Conservation (phyloP, 2,888 invertebrate species). For the Chirona hameri region DNA sequence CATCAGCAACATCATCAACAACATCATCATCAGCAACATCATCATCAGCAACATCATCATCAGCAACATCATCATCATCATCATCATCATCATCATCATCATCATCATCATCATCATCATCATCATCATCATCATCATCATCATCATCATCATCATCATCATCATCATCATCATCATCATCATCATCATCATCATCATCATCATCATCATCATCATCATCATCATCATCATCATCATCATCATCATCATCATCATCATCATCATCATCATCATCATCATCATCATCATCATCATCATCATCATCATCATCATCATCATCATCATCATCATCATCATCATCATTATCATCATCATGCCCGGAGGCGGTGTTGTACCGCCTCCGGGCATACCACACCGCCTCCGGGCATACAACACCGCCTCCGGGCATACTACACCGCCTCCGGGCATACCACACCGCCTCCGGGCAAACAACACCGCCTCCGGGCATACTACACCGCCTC, state of each 20-base stretch:
- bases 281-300: constrained; percentile 11
- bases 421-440: too few relatives aligned
- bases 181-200: constrained; percentile 22
- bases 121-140: constrained; percentile 22
- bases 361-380: too few relatives aligned
- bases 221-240: constrained; percentile 22
- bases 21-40: too few relatives aligned
- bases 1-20: too few relatives aligned
- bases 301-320: constrained; percentile 22
- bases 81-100: constrained; percentile 22
- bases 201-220: constrained; percentile 22
- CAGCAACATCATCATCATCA: too few relatives aligned
- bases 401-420: too few relatives aligned
- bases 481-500: too few relatives aligned
- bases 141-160: constrained; percentile 22
- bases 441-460: too few relatives aligned
- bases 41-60: too few relatives aligned
- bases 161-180: constrained; percentile 22
- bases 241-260: constrained; percentile 22
- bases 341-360: too few relatives aligned
- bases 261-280: constrained; percentile 22
- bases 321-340: constrained; percentile 22
- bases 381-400: too few relatives aligned
- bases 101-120: constrained; percentile 22
- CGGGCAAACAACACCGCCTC: too few relatives aligned